Conservation (phyloP, 2,113 vertebrate species). For the Plestiodon gilberti region DNA sequence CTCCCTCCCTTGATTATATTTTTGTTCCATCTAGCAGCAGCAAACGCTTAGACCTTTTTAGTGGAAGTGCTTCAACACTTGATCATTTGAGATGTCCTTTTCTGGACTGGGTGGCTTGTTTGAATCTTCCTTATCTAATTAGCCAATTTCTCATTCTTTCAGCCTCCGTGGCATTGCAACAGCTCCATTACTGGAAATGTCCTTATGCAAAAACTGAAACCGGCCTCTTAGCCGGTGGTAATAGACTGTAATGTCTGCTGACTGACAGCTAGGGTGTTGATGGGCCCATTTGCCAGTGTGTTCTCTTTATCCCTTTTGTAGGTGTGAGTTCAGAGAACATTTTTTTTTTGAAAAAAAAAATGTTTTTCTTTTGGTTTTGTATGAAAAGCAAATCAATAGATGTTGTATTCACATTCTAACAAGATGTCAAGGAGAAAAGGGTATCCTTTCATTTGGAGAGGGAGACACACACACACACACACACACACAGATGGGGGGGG, state of each 20-base stretch:
- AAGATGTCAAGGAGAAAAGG: slow-evolving; percentile 79
- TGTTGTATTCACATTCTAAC: slow-evolving; percentile 76
- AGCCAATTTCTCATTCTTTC: not conserved
- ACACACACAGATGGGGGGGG: not conserved
- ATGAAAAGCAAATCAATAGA: slow-evolving; percentile 81
- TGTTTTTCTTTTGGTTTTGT: slow-evolving; percentile 49
- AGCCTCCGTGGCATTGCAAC: no score
- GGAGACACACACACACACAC: no score
- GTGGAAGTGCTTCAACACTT: no score
- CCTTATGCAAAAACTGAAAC: not conserved
- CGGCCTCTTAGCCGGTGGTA: not conserved
- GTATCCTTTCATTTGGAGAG: slow-evolving; percentile 78
- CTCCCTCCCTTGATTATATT: no score
- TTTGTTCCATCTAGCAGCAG: no score
- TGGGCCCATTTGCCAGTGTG: slow-evolving; percentile 9
- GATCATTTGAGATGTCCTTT: no score
- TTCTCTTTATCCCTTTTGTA: slow-evolving; percentile 42
- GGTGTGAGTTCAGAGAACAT: slow-evolving; percentile 52
- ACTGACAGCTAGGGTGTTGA: slow-evolving; percentile 11
- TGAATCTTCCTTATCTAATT: not conserved
- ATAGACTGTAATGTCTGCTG: slow-evolving; percentile 7
- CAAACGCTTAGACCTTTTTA: no score
- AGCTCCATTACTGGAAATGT: not conserved
- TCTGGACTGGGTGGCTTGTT: no score
- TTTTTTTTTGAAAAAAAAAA: not conserved